Evolutionary conservation across 2,888 invertebrate species (phyloP), one percentile per base, ranked within the genome.

Genomic region (Drosophila engyochracea): DNA sequence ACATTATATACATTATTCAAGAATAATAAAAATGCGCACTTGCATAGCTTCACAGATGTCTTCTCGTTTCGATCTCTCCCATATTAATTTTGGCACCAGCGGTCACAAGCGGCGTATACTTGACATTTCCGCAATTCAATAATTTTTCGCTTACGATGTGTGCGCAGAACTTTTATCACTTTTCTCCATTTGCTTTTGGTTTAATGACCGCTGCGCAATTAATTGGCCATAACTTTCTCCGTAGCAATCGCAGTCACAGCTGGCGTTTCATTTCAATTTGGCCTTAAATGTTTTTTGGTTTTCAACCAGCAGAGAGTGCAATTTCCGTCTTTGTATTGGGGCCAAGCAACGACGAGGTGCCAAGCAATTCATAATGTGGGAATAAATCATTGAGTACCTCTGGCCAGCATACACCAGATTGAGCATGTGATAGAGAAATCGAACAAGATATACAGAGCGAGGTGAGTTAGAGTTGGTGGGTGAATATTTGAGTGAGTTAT

Each of bases 331-430:
- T 30, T 30, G 39, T 39, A 28, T 35, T 14, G 33, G 6, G 25
- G 37, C 28, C 19, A 39, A 16, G 30, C 7, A 52, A 33, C 16
- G 25, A 4, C 30, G 44, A 49, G 41, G 28, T 64, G 64, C 49
- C 49, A 53, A 12, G 47, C 39, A 25, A 52, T 30, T 39, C 65
- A 80, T 70, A 71, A 67, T 78, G 70, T 35, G 66, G 30, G 61
- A 31, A 85, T 84, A 88, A 81, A 81, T 84, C 89, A 85, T 70
- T 72, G 70, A 75, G 69, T 66, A 59, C 63, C 65, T 58, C 31
- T 19, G 63, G 47, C 51, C 44, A 65, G 12, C 58, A 33, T 25
- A 22, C 33, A 49, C 49, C 25, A 39, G 16, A 35, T 39, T 52
- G 41, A 28, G 22, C 39, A 44, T 19, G 5, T 62, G 54, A 58